A percentile compares a stretch with the other conserved stretches of the same genome.
These are phyloP conservation scores for Copidosoma aretas DNA, from an alignment of 2,888 invertebrate species.

Conservation along the genomic window DNA sequence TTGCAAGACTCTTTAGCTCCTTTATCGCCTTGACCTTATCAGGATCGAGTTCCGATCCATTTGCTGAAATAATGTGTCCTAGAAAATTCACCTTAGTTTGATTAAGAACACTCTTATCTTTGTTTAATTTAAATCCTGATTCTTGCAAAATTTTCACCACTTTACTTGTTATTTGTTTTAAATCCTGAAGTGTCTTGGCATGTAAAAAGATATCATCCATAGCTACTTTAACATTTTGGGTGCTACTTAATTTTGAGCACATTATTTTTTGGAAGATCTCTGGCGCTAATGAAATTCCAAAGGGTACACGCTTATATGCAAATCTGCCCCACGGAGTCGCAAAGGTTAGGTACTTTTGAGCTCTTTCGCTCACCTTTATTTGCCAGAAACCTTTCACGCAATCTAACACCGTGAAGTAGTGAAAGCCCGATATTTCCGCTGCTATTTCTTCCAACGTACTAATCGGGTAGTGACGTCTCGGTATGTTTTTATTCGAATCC, in stretches of 20 bases:
- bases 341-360: neutral
- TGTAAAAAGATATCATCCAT: slow-evolving; percentile 4
- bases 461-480: too few relatives aligned
- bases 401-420: slow-evolving; percentile 10
- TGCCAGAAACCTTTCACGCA: slow-evolving; percentile 17
- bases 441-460: neutral
- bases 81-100: slow-evolving; percentile 42
- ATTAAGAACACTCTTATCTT: slow-evolving; percentile 37
- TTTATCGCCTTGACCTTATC: neutral
- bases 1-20: neutral
- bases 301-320: neutral
- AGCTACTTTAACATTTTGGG: neutral
- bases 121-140: slow-evolving; percentile 41
- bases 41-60: neutral
- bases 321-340: neutral
- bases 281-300: neutral
- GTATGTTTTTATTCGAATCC: neutral
- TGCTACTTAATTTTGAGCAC: neutral
- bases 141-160: slow-evolving; percentile 23
- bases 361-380: slow-evolving; percentile 18
- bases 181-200: neutral
- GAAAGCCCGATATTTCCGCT: neutral
- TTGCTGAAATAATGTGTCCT: slow-evolving; percentile 39
- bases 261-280: neutral
- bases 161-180: neutral